Conservation (phyloP, 2,888 invertebrate species). For the Noctuana brunneofusca region DNA sequence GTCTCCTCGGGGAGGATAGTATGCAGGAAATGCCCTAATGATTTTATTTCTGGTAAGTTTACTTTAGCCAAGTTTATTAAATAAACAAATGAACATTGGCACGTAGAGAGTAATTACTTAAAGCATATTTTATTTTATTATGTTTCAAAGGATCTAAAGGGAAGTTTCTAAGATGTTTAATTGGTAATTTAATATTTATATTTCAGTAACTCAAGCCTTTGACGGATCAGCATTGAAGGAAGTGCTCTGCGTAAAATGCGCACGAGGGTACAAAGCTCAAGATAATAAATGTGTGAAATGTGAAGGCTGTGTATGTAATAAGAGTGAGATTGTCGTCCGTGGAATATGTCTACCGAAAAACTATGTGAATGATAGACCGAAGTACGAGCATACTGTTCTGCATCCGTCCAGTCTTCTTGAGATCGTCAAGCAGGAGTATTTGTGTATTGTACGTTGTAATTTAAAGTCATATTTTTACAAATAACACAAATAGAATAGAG, state of each 20-base stretch:
- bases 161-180: too few species aligned
- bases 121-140: too few species aligned
- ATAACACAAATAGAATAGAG: too few species aligned
- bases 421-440: conserved; percentile 66
- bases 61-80: not conserved
- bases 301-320: conserved; percentile 58
- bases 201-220: conserved; percentile 67
- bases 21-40: conserved; percentile 70
- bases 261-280: conserved; percentile 57
- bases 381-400: conserved; percentile 56
- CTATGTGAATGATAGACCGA: conserved; percentile 60
- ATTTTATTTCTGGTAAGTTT: conserved; percentile 63
- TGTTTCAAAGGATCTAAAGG: too few species aligned
- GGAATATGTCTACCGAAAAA: conserved; percentile 62
- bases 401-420: conserved; percentile 61
- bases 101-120: too few species aligned
- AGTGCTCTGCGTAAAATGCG: conserved; percentile 71
- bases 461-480: not conserved
- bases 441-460: conserved; percentile 62
- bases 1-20: conserved; percentile 54
- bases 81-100: too few species aligned
- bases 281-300: conserved; percentile 63
- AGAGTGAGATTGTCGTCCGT: conserved; percentile 55
- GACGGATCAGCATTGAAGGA: conserved; percentile 71
- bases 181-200: too few species aligned